Evolutionary conservation across 2,113 vertebrate species (phyloP).

Genomic region (Galeopterus variegatus): DNA sequence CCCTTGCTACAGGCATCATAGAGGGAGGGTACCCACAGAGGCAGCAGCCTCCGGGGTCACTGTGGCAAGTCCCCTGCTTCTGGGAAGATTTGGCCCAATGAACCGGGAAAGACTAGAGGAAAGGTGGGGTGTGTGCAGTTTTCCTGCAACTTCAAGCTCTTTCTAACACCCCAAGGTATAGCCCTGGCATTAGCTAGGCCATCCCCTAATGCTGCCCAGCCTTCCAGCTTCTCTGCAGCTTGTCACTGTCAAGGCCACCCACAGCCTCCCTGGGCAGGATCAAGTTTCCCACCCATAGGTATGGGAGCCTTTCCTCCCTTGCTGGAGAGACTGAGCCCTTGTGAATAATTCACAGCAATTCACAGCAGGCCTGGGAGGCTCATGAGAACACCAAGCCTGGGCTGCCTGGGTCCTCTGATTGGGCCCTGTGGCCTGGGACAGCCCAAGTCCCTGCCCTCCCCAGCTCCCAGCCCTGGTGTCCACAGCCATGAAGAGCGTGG

Average conservation of each 20-base stretch:
- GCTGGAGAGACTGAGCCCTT: slow-evolving; percentile 64
- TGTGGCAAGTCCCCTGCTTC: background rate
- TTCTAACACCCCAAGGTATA: background rate
- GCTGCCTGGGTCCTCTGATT: background rate
- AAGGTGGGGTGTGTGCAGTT: background rate
- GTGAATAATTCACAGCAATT: slow-evolving; percentile 81
- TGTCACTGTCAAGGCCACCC: background rate
- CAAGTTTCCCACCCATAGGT: slow-evolving; percentile 44
- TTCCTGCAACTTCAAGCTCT: background rate
- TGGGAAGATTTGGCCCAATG: background rate
- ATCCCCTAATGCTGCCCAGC: background rate
- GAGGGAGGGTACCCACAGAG: accelerated
- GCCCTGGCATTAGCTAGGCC: background rate
- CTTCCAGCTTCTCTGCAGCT: background rate
- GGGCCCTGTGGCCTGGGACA: background rate
- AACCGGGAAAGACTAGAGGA: background rate
- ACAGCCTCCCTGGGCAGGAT: slow-evolving; percentile 65
- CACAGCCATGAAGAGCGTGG: background rate
- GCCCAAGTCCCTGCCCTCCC: background rate
- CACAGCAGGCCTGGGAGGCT: slow-evolving; percentile 37
- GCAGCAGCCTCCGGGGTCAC: background rate
- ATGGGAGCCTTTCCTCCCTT: slow-evolving; percentile 32
- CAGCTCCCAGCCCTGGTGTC: background rate
- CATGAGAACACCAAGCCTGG: background rate
- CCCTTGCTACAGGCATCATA: background rate